These are phyloP conservation scores for Gallinago undulata DNA, from an alignment of 2,113 vertebrate species.

Conservation along the genomic window DNA sequence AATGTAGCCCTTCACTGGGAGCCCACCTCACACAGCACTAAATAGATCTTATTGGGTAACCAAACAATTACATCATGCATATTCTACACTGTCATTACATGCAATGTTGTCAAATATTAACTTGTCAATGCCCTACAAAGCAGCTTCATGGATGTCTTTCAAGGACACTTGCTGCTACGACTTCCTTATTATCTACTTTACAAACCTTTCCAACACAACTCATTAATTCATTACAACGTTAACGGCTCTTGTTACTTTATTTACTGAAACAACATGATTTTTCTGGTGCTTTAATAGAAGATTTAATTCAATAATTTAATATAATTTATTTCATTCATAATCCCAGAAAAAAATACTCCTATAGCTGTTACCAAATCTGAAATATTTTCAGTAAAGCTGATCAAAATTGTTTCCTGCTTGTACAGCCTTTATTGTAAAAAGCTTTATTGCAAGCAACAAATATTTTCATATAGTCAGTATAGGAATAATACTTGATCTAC, in stretches of 20 bases:
- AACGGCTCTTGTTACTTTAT: slow-evolving; percentile 40
- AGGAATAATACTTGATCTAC: neutral
- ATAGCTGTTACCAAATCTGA: neutral
- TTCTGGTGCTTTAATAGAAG: slow-evolving; percentile 14
- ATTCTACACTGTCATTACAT: neutral
- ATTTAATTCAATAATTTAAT: slow-evolving; percentile 23
- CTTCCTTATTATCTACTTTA: slow-evolving; percentile 32
- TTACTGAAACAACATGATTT: slow-evolving; percentile 27
- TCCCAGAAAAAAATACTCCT: neutral
- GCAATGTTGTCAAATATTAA: slow-evolving; percentile 21
- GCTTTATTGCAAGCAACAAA: neutral
- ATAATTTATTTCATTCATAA: neutral
- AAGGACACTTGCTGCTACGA: neutral
- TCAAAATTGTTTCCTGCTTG: neutral
- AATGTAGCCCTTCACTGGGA: neutral
- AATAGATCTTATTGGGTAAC: neutral
- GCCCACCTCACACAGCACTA: neutral
- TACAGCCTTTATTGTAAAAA: neutral
- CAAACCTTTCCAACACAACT: slow-evolving; percentile 23
- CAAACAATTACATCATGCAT: neutral
- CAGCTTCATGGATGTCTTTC: neutral
- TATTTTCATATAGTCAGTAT: neutral
- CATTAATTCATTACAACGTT: slow-evolving; percentile 44
- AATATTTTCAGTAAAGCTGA: neutral
- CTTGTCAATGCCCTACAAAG: neutral